phyloP scores from a whole-genome alignment of 2,113 vertebrate genomes.

The Gasterosteus aculeatus region DNA sequence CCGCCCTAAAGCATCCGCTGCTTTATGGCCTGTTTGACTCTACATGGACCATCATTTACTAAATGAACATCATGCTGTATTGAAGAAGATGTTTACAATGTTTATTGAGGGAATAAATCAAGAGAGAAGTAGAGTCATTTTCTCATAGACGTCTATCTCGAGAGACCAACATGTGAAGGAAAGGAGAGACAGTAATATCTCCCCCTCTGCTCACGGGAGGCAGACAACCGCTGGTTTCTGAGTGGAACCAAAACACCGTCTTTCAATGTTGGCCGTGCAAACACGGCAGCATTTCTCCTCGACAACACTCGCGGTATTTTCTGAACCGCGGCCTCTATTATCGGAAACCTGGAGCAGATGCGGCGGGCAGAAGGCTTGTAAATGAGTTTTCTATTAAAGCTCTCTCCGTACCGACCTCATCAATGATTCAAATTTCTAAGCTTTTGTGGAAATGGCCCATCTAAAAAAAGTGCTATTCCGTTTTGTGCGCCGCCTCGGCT shows the following conservation, averaged over 20 bases:
- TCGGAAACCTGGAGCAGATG: constrained; percentile 59
- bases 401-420: constrained; percentile 65
- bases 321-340: constrained; percentile 16
- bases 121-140: no score
- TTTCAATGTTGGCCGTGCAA: constrained; percentile 1
- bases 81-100: no score
- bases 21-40: neutral
- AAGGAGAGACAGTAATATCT: neutral
- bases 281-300: neutral
- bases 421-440: constrained; percentile 72
- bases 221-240: neutral
- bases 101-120: no score
- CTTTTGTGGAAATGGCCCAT: constrained; percentile 70
- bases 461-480: constrained; percentile 57
- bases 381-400: constrained; percentile 75
- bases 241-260: neutral
- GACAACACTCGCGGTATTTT: neutral
- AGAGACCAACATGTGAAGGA: neutral
- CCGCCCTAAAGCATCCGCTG: neutral
- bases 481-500: constrained; percentile 44
- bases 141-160: neutral
- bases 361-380: constrained; percentile 59
- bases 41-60: neutral
- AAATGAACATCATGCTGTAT: no score
- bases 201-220: neutral